Percentiles rank a stretch among this genome's conserved stretches.
Evolutionary conservation across 2,888 invertebrate genomes (phyloP).

Genomic region (Archips xylosteana): DNA sequence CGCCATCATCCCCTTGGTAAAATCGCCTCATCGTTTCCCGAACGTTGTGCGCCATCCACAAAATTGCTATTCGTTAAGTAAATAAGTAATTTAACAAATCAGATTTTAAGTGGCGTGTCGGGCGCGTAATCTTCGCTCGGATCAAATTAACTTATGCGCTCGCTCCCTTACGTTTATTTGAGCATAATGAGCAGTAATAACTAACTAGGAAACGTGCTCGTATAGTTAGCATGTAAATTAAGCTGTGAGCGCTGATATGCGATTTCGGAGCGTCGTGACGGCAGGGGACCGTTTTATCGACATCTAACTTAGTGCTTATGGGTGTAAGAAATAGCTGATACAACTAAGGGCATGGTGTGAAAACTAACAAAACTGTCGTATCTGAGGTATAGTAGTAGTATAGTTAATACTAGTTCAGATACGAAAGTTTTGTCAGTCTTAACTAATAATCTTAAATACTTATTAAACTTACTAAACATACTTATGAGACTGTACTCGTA

Average conservation of each 20-base stretch:
- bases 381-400: too few species aligned
- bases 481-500: too few species aligned
- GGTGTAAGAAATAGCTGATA: neutral
- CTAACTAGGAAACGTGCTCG: slow-evolving; percentile 58
- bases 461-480: too few species aligned
- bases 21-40: slow-evolving; percentile 21
- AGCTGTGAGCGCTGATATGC: slow-evolving; percentile 41
- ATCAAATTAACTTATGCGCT: slow-evolving; percentile 74
- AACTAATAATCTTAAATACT: too few species aligned
- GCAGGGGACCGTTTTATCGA: slow-evolving; percentile 22
- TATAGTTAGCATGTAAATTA: slow-evolving; percentile 63
- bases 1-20: slow-evolving; percentile 12
- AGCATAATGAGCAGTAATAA: slow-evolving; percentile 72
- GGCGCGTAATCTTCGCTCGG: slow-evolving; percentile 63
- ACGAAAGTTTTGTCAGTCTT: too few species aligned
- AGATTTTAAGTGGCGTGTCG: slow-evolving; percentile 66
- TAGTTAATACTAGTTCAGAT: too few species aligned
- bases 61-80: slow-evolving; percentile 53
- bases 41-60: slow-evolving; percentile 27
- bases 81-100: slow-evolving; percentile 75
- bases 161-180: slow-evolving; percentile 65
- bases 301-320: neutral
- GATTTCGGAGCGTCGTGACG: slow-evolving; percentile 35
- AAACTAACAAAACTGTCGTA: too few species aligned
- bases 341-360: neutral